Evolutionary conservation across 2,113 vertebrate species (phyloP), one percentile per base, ranked within the genome.

Genomic region (Meleagris gallopavo): DNA sequence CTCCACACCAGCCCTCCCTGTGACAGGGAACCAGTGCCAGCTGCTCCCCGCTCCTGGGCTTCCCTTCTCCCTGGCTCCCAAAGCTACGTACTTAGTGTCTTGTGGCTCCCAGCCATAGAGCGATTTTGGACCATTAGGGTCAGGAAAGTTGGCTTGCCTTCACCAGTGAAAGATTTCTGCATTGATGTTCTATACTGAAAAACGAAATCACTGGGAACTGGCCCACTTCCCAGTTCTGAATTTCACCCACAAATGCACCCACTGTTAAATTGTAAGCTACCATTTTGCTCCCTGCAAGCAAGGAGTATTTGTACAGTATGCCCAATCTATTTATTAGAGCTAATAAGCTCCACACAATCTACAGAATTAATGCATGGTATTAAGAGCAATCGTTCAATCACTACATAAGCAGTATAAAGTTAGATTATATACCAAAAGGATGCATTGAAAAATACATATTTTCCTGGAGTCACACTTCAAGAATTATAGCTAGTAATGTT

Each of bases 181-280:
- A 7, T 54, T 89, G 69, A 91, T 83, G 92, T 84, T 93, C 95
- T 48, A 19, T 8, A 12, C 62, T 77, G 73, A 80, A 90, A 88
- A 92, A 82, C 83, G 78, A 94, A 97, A 92, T 95, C 89, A 81
- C 86, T 10, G 29, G 70, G 93, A 96, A 93, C 94, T 95, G 89
- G 95, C 94, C 76, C 61, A 82, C 70, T 97, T 85, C 94, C 92
- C 93, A 94, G 92, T n/a, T 81, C 77, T 86, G 86, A 86, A 95
- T 97, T 95, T 96, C 88, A 94, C 84, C 76, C 94, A 93, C 65
- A 95, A 96, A 88, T 60, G 90, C 88, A 90, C 92, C 90, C 88
- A 78, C 96, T 95, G 90, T 83, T 90, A 93, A 89, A 94, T 83
- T 67, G 45, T 77, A 67, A 94, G 73, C 86, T 91, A 81, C 89